Conservation (phyloP, 2,797 vertebrate genomes). For the Mycteria americana region DNA sequence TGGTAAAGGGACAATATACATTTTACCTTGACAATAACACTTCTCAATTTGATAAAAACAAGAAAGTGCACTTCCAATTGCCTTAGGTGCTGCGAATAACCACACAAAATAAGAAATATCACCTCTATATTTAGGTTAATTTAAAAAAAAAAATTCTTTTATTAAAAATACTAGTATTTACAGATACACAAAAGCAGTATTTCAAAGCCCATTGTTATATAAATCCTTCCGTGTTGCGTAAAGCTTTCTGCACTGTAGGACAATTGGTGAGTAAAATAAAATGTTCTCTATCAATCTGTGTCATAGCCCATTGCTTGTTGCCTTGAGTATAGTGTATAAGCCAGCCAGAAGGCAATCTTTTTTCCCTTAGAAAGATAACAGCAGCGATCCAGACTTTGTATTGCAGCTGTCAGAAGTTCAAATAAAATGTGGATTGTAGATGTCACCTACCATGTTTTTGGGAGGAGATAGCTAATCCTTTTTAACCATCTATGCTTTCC, state of each 20-base stretch:
- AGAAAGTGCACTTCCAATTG: background rate
- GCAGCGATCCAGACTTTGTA: background rate
- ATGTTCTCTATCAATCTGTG: background rate
- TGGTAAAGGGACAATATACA: background rate
- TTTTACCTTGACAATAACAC: background rate
- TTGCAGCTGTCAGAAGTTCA: background rate
- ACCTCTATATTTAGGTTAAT: background rate
- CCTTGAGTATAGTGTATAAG: background rate
- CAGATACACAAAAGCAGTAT: background rate
- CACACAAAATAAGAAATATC: background rate
- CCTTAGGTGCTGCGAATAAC: background rate
- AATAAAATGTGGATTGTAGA: background rate
- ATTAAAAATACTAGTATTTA: background rate
- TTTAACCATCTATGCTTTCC: background rate
- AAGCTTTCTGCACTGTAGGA: background rate
- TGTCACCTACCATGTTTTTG: background rate
- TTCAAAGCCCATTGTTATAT: background rate
- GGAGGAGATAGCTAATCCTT: background rate
- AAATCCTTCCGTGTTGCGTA: background rate
- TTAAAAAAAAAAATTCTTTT: background rate
- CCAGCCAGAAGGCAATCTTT: background rate
- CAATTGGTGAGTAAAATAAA: background rate
- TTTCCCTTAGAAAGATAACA: background rate
- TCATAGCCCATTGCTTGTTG: background rate
- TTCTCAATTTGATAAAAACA: background rate